phyloP scores from a whole-genome alignment of 2,888 invertebrate genomes.

The Alloscopus bannaensis region DNA sequence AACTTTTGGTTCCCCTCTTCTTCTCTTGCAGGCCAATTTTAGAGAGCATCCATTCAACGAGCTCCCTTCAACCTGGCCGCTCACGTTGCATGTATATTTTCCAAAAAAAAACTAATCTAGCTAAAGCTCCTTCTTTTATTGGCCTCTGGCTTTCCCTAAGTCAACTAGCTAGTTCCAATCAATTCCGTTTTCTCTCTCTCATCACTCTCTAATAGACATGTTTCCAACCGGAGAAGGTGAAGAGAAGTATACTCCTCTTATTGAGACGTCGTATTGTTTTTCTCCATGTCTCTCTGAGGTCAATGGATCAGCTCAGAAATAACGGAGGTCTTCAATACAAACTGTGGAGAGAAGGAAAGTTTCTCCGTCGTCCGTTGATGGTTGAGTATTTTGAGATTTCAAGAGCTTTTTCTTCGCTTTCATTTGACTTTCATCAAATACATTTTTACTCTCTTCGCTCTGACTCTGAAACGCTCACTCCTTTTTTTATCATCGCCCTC shows the following conservation, averaged over 20 bases:
- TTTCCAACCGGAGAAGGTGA: too few species aligned
- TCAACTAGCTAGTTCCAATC: constrained; percentile 29
- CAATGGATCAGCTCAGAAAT: constrained; percentile 1
- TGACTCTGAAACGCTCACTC: too few species aligned
- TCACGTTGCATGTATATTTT: constrained; percentile 9
- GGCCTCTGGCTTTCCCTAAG: constrained; percentile 28
- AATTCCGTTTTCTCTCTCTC: constrained; percentile 27
- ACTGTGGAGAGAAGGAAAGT: constrained; percentile 3
- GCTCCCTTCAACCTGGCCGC: background rate
- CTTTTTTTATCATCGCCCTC: constrained; percentile 1
- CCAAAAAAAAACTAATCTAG: constrained; percentile 26
- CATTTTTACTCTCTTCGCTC: constrained; percentile 11
- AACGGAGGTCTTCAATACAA: background rate
- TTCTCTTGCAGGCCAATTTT: constrained; percentile 38
- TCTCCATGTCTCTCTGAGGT: too few species aligned
- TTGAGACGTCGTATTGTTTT: too few species aligned
- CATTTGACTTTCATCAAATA: constrained; percentile 54
- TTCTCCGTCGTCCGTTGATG: background rate
- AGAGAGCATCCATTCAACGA: background rate
- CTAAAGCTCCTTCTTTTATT: constrained; percentile 33
- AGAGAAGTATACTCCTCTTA: too few species aligned
- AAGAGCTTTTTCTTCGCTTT: constrained; percentile 25
- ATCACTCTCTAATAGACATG: constrained; percentile 30
- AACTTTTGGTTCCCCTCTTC: background rate
- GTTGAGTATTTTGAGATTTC: constrained; percentile 55